Evolutionary conservation across 2,797 vertebrate genomes (phyloP), one percentile per base, ranked within the genome.

Genomic region (Anguilla marmorata): DNA sequence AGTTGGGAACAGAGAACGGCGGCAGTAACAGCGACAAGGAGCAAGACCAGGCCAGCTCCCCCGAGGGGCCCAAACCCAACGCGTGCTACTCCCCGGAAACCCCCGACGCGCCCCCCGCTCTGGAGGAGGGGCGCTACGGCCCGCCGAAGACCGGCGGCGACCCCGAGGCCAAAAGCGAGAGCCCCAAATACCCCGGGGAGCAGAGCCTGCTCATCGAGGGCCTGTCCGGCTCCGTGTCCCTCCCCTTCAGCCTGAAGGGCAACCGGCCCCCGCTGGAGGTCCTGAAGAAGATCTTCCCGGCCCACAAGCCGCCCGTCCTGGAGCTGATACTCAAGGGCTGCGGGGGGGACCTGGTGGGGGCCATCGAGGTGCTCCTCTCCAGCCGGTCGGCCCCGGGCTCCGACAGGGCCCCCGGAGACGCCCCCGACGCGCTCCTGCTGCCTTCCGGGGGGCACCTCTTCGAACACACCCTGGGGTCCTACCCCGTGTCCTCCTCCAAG

Each of bases 271-370:
- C 98, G 0, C 95, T 99, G 60, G 98, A 99, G 84, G 98, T 99
- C 83, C 93, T 99, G 72, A 98, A 98, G 93, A 99, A 98, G 93
- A 99, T 99, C 90, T 99, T 99, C 91, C 98, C 98, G 0, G 93
- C 94, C 60, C 98, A 99, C 94, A 99, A 99, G 93, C 97, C 98
- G 0, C 92, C 98, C 0, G 98, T 99, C 1, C 96, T 99, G 63
- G 98, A 99, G 92, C 91, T 99, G 88, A 99, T 99, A 91, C 95
- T 99, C 74, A 95, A 97, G 87, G 98, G 98, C n/a, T 99, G 98
- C 0, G 98, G 98, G 0, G 98, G 98, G 21, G 98, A 99, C 90
- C 95, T 99, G 90, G 98, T 99, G 89, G 96, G 98, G 9, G 98
- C 98, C 37, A 98, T 99, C 60, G 98, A 99, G 91, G 97, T 99